Evolutionary conservation across 1,140 invertebrate species (phyloP).

Genomic region (Plectrocnemia conspersa): DNA sequence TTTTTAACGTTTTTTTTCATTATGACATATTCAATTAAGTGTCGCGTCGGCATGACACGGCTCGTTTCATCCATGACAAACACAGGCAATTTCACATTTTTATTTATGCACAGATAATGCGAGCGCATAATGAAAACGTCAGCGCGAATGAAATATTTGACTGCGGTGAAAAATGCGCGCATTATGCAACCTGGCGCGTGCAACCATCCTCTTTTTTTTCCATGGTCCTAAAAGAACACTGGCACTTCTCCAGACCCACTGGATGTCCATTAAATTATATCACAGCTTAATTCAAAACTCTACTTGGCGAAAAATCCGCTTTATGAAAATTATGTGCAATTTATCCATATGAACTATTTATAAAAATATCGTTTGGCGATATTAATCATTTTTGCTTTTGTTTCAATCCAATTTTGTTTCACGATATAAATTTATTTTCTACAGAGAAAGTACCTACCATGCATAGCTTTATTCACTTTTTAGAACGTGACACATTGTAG

Average conservation of each 20-base stretch:
- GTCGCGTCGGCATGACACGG: no score
- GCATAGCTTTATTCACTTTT: neutral
- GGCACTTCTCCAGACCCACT: neutral
- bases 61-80: neutral
- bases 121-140: neutral
- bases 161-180: neutral
- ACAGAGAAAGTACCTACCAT: neutral
- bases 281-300: neutral
- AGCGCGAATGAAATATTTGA: neutral
- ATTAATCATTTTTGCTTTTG: no score
- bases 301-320: neutral
- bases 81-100: neutral
- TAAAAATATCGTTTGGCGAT: no score
- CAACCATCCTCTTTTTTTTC: neutral
- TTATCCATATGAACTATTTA: neutral
- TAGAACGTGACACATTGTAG: no score
- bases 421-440: no score
- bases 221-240: neutral
- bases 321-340: neutral
- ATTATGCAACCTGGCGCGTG: constrained; percentile 1
- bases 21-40: no score
- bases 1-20: no score
- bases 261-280: neutral
- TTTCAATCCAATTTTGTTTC: no score
- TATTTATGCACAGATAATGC: neutral